phyloP scores from a whole-genome alignment of 2,888 invertebrate species.

The Drosophila leonis region DNA sequence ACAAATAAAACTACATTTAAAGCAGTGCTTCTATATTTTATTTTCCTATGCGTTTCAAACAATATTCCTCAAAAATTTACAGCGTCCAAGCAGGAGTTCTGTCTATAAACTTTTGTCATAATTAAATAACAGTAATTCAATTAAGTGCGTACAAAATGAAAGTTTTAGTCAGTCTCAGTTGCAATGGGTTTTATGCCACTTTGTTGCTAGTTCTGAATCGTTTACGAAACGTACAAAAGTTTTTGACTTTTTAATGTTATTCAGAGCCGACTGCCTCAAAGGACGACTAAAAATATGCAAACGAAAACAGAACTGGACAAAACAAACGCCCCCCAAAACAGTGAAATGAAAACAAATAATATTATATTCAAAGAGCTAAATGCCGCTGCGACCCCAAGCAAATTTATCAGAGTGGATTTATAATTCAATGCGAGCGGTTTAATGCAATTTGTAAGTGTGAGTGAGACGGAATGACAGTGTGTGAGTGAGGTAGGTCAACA shows the following conservation, averaged over 20 bases:
- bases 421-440: slow-evolving; percentile 57
- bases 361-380: slow-evolving; percentile 40
- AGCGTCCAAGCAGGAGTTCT: background rate
- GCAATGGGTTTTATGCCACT: slow-evolving; percentile 18
- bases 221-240: slow-evolving; percentile 17
- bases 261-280: slow-evolving; percentile 8
- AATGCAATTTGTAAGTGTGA: slow-evolving; percentile 73
- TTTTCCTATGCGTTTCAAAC: background rate
- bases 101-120: background rate
- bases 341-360: slow-evolving; percentile 25
- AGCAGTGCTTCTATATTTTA: background rate
- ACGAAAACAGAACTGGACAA: slow-evolving; percentile 31
- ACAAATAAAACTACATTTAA: background rate
- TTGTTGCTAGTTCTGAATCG: slow-evolving; percentile 1
- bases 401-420: slow-evolving; percentile 50
- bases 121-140: slow-evolving; percentile 12
- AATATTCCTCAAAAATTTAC: background rate
- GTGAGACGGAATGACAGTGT: background rate
- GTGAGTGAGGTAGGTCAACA: background rate
- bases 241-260: slow-evolving; percentile 35
- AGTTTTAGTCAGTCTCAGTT: slow-evolving; percentile 10
- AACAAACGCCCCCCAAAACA: slow-evolving; percentile 11
- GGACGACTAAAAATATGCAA: slow-evolving; percentile 46
- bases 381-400: slow-evolving; percentile 7
- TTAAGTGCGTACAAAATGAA: slow-evolving; percentile 2